A percentile compares a stretch with the other conserved stretches of the same genome.
Evolutionary conservation across 2,113 vertebrate genomes (phyloP).

Genomic region (Thunnus thynnus): DNA sequence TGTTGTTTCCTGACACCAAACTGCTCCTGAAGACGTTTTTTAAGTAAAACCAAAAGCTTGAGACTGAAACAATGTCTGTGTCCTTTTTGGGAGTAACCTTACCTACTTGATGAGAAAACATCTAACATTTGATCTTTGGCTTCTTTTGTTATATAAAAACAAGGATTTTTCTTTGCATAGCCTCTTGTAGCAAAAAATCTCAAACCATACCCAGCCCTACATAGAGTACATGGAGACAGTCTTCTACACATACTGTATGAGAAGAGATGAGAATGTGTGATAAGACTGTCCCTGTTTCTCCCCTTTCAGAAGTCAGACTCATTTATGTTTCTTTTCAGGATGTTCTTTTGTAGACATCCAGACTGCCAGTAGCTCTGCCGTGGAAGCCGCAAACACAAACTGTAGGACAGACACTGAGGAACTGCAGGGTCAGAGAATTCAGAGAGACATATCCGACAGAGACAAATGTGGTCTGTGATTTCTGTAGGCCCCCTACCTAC

Average conservation of each 20-base stretch:
- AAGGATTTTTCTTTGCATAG: neutral
- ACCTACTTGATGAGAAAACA: neutral
- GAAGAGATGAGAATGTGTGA: no score
- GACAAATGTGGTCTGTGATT: conserved; percentile 31
- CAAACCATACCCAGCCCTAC: neutral
- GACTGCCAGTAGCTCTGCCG: neutral
- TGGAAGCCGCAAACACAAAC: conserved; percentile 26
- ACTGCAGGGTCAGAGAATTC: conserved; percentile 9
- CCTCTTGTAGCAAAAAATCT: neutral
- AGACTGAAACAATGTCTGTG: no score
- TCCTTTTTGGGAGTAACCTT: no score
- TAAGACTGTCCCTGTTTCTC: neutral
- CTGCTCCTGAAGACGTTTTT: no score
- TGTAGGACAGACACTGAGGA: conserved; percentile 28
- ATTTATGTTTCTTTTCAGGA: neutral
- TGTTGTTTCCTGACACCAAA: no score
- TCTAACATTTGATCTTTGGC: neutral
- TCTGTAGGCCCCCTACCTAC: conserved; percentile 13
- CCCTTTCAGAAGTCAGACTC: neutral
- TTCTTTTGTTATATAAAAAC: neutral
- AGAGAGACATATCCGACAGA: conserved; percentile 16
- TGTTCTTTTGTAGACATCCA: conserved; percentile 8
- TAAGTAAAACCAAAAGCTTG: no score
- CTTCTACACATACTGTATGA: no score
- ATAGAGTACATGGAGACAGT: neutral